phyloP scores from a whole-genome alignment of 2,797 vertebrate genomes.

The Phyllotis vaccarum region DNA sequence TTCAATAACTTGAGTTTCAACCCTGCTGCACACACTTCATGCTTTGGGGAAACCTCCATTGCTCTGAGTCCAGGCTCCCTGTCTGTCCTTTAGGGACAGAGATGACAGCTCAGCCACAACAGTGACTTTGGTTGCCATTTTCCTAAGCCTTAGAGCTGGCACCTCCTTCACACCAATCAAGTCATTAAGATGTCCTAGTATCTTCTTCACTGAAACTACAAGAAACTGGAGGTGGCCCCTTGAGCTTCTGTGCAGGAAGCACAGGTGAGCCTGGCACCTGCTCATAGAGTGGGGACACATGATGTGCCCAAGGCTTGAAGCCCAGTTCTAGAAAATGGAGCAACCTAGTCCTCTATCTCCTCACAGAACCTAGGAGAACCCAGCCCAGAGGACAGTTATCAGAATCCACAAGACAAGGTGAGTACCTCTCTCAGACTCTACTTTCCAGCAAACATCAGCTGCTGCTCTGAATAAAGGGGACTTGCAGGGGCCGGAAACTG shows the following conservation, averaged over 20 bases:
- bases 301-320: background rate
- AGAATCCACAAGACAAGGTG: background rate
- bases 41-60: background rate
- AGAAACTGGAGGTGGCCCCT: background rate
- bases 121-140: background rate
- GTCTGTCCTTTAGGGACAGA: background rate
- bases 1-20: background rate
- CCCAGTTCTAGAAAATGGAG: background rate
- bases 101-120: background rate
- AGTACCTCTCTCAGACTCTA: background rate
- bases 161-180: background rate
- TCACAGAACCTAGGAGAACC: background rate
- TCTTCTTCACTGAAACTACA: background rate
- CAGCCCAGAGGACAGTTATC: background rate
- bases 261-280: rapidly evolving
- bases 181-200: background rate
- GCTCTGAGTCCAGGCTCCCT: background rate
- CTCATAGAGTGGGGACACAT: background rate
- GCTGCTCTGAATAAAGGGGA: background rate
- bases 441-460: background rate
- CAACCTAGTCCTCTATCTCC: background rate
- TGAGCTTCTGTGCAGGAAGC: background rate
- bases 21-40: background rate
- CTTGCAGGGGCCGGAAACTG: background rate
- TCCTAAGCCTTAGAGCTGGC: background rate